Evolutionary conservation across 2,888 invertebrate species (phyloP), one percentile per base, ranked within the genome.

Genomic region (Cancer borealis): DNA sequence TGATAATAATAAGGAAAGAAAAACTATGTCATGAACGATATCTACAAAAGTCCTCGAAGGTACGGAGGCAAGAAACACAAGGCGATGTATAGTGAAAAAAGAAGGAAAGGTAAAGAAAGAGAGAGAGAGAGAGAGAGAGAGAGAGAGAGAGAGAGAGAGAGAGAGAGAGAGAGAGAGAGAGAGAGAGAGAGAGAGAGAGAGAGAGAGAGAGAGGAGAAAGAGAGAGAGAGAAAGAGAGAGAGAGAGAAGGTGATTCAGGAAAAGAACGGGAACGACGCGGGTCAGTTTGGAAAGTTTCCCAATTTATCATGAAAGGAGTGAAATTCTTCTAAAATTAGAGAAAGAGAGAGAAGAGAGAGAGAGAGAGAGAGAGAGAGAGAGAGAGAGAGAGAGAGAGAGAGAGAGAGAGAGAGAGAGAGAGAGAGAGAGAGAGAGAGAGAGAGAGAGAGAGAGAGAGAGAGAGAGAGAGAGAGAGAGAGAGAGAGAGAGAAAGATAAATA

Each of bases 231-330:
- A 4, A n/a, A 66, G 12, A 21, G 21, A 66, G 66, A 66, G 66
- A n/a, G 30, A 79, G 30, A 66, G 21, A 66, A 66, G 5, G 66
- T 66, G 66, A 5, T 21, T 66, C 66, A 21, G 66, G 66, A 66
- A 66, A 66, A 21, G 66, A 66, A 21, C 21, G 66, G 5, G 66
- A 21, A 66, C 21, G 66, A 66, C 17, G 66, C 12, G 21, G 66
- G 79, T 79, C 79, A 79, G 79, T 79, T 79, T 79, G 30, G 30
- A 79, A 79, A 79, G 79, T 79, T 79, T 79, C 79, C 79, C 79
- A 79, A 79, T 79, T 79, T 79, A 79, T 79, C 79, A 79, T 79
- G 79, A 79, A 79, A 79, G 79, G 30, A 79, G 79, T 79, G 79
- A 79, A 79, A 79, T 79, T 79, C 79, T 79, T 79, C 79, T 30